A percentile compares a stretch with the other conserved stretches of the same genome.
Evolutionary conservation across 2,113 vertebrate species (phyloP).

Genomic region (Jaculus jaculus): DNA sequence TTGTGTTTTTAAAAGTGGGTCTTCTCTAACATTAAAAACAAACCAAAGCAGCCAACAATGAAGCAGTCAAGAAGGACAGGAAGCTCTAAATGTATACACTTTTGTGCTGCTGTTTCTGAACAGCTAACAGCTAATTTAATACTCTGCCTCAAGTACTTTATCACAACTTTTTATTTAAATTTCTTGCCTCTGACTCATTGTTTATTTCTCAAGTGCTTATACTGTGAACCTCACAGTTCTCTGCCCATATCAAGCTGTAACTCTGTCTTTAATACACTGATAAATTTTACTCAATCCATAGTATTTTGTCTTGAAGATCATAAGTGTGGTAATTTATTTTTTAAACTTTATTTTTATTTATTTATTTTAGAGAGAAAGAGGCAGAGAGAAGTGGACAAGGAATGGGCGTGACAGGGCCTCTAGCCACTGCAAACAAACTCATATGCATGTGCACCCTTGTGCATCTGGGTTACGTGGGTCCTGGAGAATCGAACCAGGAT

Average conservation of each 20-base stretch:
- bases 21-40: slow-evolving; percentile 8
- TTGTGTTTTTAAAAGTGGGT: neutral
- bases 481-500: too few relatives aligned
- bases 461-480: too few relatives aligned
- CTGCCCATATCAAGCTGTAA: neutral
- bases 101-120: neutral
- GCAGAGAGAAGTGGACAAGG: too few relatives aligned
- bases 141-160: neutral
- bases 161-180: neutral
- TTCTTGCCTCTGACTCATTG: neutral
- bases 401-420: too few relatives aligned
- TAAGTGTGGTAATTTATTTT: neutral
- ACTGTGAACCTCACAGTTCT: neutral
- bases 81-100: neutral
- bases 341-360: too few relatives aligned
- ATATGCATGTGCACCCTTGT: too few relatives aligned
- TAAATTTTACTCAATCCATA: neutral
- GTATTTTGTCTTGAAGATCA: neutral
- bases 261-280: neutral
- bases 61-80: neutral
- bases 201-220: neutral
- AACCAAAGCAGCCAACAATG: neutral
- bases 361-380: too few relatives aligned
- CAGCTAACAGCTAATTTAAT: neutral
- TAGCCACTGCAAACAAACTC: too few relatives aligned